phyloP scores from a whole-genome alignment of 1,140 invertebrate genomes.

The Portunus trituberculatus region DNA sequence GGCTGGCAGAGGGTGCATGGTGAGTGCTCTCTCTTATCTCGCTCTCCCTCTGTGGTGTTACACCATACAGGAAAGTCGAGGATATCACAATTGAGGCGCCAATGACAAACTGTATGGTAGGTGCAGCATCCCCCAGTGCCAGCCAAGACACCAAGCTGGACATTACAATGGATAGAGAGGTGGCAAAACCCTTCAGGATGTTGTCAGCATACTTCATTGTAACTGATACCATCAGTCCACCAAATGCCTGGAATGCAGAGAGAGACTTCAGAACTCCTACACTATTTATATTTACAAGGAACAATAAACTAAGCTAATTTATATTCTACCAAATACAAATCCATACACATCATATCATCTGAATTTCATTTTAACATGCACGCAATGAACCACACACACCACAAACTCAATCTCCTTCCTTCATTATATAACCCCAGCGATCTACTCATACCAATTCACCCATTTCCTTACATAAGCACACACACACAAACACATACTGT shows the following conservation, averaged over 20 bases:
- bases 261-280: too few relatives aligned
- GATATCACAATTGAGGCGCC: slow-evolving; percentile 83
- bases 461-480: too few relatives aligned
- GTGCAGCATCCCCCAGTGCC: slow-evolving; percentile 82
- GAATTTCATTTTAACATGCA: too few relatives aligned
- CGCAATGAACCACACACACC: too few relatives aligned
- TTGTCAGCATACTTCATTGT: slow-evolving; percentile 84
- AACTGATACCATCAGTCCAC: slow-evolving; percentile 80
- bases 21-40: not conserved
- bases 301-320: too few relatives aligned
- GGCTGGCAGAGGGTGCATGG: slow-evolving; percentile 29
- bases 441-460: too few relatives aligned
- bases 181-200: slow-evolving; percentile 83
- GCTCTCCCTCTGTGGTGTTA: slow-evolving; percentile 54
- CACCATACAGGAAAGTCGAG: slow-evolving; percentile 82
- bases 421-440: too few relatives aligned
- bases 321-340: too few relatives aligned
- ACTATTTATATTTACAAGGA: not conserved
- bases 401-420: too few relatives aligned
- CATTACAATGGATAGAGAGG: slow-evolving; percentile 84
- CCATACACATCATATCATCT: too few relatives aligned
- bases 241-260: slow-evolving; percentile 77
- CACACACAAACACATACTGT: too few relatives aligned
- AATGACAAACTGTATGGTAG: slow-evolving; percentile 81
- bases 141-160: slow-evolving; percentile 84